Conservation (phyloP, 2,888 invertebrate species). For the Baccha elongata region DNA sequence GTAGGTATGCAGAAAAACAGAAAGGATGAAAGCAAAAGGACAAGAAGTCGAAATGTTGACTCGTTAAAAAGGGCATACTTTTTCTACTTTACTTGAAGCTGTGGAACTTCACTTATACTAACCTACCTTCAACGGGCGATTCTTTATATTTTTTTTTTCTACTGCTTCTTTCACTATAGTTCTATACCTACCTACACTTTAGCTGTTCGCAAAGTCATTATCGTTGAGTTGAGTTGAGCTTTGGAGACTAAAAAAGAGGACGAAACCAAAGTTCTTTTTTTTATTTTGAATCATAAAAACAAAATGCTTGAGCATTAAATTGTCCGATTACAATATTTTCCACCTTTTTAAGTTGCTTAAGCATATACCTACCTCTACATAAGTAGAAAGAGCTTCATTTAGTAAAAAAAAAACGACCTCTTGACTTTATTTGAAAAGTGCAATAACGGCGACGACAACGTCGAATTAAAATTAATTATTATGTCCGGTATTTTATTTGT, state of each 20-base stretch:
- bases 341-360: conserved; percentile 45
- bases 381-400: conserved; percentile 36
- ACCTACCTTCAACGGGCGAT: not conserved
- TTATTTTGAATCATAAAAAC: conserved; percentile 38
- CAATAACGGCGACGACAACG: conserved; percentile 21
- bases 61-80: conserved; percentile 63
- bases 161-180: too few relatives aligned
- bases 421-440: conserved; percentile 44
- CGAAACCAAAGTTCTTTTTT: conserved; percentile 2
- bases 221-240: conserved; percentile 45
- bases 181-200: conserved; percentile 30
- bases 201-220: conserved; percentile 52
- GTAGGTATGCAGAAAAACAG: not conserved
- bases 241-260: conserved; percentile 2
- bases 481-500: conserved; percentile 33
- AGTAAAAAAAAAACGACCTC: conserved; percentile 10
- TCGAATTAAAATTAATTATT: conserved; percentile 48
- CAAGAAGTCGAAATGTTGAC: conserved; percentile 52
- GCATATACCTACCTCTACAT: too few relatives aligned
- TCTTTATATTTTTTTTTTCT: conserved; percentile 4
- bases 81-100: conserved; percentile 40
- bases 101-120: conserved; percentile 28
- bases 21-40: conserved; percentile 12
- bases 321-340: conserved; percentile 65
- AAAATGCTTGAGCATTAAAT: conserved; percentile 56